phyloP scores from a whole-genome alignment of 2,888 invertebrate genomes.

The Acholoe squamosa region DNA sequence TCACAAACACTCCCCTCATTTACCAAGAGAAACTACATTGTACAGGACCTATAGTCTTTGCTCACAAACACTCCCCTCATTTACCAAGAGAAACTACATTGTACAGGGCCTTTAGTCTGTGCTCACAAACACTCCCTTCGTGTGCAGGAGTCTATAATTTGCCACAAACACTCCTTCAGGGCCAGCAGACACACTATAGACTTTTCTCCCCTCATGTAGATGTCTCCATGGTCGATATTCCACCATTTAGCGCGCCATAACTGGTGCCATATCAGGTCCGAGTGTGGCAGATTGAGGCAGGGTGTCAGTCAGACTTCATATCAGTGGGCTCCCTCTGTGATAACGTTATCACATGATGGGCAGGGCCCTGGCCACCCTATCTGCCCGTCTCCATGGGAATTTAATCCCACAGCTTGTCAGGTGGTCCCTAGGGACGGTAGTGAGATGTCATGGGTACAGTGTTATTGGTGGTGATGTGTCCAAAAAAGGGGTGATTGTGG shows the following conservation, averaged over 20 bases:
- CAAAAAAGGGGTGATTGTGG: too few relatives aligned
- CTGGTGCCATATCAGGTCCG: slow-evolving; percentile 21
- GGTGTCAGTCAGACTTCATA: slow-evolving; percentile 6
- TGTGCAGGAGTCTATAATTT: too few relatives aligned
- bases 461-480: background rate
- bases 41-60: too few relatives aligned
- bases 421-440: background rate
- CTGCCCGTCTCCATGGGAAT: slow-evolving; percentile 44
- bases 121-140: too few relatives aligned
- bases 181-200: too few relatives aligned
- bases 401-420: slow-evolving; percentile 35
- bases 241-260: background rate
- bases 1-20: too few relatives aligned
- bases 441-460: background rate
- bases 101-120: too few relatives aligned
- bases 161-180: too few relatives aligned
- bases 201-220: background rate
- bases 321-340: background rate
- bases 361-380: slow-evolving; percentile 1
- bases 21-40: too few relatives aligned
- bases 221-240: slow-evolving; percentile 14
- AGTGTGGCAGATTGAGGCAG: background rate
- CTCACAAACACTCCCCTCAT: too few relatives aligned
- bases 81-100: too few relatives aligned
- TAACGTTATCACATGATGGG: slow-evolving; percentile 58